phyloP scores from a whole-genome alignment of 2,797 vertebrate species.

The Chanos chanos region DNA sequence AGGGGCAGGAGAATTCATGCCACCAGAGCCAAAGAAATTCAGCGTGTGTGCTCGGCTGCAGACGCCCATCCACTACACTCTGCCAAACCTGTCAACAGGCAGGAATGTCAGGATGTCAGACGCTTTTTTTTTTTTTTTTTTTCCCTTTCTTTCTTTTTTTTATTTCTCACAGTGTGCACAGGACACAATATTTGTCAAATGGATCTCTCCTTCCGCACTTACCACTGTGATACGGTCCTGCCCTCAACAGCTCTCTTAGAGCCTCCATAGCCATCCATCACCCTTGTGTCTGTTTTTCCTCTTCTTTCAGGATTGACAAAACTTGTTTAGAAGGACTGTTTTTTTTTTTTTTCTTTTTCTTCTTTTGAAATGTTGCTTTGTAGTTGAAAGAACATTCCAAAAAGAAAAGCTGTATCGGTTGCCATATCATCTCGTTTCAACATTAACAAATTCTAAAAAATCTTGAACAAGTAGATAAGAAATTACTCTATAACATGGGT shows the following conservation, averaged over 20 bases:
- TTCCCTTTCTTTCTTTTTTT: too few species aligned
- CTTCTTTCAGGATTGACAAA: not conserved
- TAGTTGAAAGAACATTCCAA: not conserved
- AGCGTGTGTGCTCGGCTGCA: conserved; percentile 35
- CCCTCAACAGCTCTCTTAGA: conserved; percentile 40
- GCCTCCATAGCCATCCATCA: conserved; percentile 50
- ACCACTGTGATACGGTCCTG: conserved; percentile 47
- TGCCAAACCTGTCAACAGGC: conserved; percentile 60
- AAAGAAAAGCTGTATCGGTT: too few species aligned
- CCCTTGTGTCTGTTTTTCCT: conserved; percentile 26
- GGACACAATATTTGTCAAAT: conserved; percentile 60
- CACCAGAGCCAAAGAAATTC: conserved; percentile 47
- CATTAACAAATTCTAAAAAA: too few species aligned
- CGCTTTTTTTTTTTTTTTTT: too few species aligned
- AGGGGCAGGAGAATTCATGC: conserved; percentile 27
- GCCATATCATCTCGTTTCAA: too few species aligned
- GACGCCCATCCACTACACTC: conserved; percentile 28
- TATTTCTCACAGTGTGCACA: conserved; percentile 51
- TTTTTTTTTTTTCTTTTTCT: not conserved
- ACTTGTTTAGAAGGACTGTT: conserved; percentile 12
- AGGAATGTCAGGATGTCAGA: conserved; percentile 59
- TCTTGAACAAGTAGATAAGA: too few species aligned
- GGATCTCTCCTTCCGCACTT: conserved; percentile 48
- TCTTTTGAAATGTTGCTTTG: not conserved
- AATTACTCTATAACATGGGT: too few species aligned